Conservation (phyloP, 2,797 vertebrate species). For the Ciconia nigra region DNA sequence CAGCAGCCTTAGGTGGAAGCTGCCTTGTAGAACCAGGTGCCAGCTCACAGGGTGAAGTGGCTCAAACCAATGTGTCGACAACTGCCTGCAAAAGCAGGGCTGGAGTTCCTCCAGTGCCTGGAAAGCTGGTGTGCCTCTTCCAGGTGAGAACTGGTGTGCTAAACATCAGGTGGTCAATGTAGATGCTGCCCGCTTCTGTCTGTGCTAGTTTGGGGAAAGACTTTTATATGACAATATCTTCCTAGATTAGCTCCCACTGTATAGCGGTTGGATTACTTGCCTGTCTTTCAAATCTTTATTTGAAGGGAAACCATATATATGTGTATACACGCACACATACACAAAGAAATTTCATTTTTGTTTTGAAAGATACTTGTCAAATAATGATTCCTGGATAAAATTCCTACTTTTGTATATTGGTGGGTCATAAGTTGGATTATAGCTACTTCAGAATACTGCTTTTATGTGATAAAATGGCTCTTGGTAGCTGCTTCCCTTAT, state of each 20-base stretch:
- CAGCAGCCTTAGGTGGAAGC: neutral
- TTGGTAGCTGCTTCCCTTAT: neutral
- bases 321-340: neutral
- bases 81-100: neutral
- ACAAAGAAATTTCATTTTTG: neutral
- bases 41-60: neutral
- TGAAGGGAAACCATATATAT: neutral
- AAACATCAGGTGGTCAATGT: neutral
- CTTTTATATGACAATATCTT: neutral
- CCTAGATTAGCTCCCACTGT: neutral
- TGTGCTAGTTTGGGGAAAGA: neutral
- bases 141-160: neutral
- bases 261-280: neutral
- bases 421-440: neutral
- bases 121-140: neutral
- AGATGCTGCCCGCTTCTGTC: neutral
- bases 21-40: neutral
- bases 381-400: neutral
- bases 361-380: neutral
- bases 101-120: neutral
- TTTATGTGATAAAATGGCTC: neutral
- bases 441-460: neutral
- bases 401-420: neutral
- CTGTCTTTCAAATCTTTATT: neutral
- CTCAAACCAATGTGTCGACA: neutral